Evolutionary conservation across 2,888 invertebrate genomes (phyloP).

Genomic region (Resseliella maxima): DNA sequence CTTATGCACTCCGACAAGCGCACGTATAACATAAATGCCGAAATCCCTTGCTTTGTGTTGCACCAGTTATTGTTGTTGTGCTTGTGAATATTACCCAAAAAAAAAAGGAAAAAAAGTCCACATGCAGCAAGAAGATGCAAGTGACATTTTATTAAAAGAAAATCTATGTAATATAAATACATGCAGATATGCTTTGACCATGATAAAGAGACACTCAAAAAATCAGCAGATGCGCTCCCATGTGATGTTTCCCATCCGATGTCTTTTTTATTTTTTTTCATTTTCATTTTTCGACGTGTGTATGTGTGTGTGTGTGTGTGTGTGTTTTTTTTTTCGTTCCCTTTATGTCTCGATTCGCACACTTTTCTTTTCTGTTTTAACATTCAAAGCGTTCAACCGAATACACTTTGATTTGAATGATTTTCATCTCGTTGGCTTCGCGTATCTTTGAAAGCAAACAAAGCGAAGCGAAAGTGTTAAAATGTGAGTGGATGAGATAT

Average conservation of each 20-base stretch:
- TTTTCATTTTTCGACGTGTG: too few species aligned
- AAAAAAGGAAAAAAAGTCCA: too few species aligned
- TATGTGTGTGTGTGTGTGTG: too few species aligned
- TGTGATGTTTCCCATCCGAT: constrained; percentile 13
- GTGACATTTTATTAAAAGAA: background rate
- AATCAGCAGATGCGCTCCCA: background rate
- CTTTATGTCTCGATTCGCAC: too few species aligned
- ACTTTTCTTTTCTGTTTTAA: background rate
- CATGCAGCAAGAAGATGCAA: background rate
- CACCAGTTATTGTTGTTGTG: background rate
- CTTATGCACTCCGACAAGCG: background rate
- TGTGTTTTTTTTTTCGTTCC: too few species aligned
- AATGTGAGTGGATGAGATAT: too few species aligned
- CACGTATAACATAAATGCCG: background rate
- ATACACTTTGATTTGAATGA: background rate
- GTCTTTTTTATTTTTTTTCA: too few species aligned
- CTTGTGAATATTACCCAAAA: too few species aligned
- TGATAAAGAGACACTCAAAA: background rate
- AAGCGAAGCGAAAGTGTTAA: too few species aligned
- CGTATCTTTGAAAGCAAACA: too few species aligned
- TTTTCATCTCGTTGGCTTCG: too few species aligned
- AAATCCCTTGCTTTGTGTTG: background rate
- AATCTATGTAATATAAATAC: background rate
- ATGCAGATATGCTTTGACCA: background rate
- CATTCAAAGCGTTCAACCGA: background rate